A percentile compares a stretch with the other conserved stretches of the same genome.
These are phyloP conservation scores for Naja naja DNA, from an alignment of 2,113 vertebrate genomes.

Conservation along the genomic window DNA sequence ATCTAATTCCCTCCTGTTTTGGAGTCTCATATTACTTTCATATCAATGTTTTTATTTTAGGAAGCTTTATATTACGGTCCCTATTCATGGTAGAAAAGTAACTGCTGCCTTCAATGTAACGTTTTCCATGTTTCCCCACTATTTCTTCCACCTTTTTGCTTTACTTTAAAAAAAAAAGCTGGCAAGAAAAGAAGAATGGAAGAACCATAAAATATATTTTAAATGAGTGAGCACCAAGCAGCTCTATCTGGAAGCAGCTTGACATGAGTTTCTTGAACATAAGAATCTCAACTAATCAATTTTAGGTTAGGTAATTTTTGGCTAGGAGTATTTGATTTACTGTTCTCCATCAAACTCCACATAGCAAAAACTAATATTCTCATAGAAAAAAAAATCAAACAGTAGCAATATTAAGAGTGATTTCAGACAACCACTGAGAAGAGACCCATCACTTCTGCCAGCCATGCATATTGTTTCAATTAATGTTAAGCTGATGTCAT, in stretches of 20 bases:
- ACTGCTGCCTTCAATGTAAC: not conserved
- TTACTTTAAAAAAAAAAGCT: not conserved
- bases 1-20: not conserved
- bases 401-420: not conserved
- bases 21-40: not conserved
- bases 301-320: not conserved
- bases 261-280: not conserved
- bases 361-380: slow-evolving; percentile 11
- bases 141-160: not conserved
- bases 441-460: slow-evolving; percentile 7
- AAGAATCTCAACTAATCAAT: not conserved
- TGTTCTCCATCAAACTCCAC: not conserved
- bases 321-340: not conserved
- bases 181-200: not conserved
- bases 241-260: not conserved
- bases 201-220: not conserved
- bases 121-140: not conserved
- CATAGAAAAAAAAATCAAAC: not conserved
- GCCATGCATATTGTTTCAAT: not conserved
- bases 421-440: slow-evolving; percentile 25
- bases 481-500: slow-evolving; percentile 28
- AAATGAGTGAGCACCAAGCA: not conserved
- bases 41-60: not conserved
- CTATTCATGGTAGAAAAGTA: not conserved
- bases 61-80: not conserved